phyloP scores from a whole-genome alignment of 2,113 vertebrate species.

The Vicugna pacos region DNA sequence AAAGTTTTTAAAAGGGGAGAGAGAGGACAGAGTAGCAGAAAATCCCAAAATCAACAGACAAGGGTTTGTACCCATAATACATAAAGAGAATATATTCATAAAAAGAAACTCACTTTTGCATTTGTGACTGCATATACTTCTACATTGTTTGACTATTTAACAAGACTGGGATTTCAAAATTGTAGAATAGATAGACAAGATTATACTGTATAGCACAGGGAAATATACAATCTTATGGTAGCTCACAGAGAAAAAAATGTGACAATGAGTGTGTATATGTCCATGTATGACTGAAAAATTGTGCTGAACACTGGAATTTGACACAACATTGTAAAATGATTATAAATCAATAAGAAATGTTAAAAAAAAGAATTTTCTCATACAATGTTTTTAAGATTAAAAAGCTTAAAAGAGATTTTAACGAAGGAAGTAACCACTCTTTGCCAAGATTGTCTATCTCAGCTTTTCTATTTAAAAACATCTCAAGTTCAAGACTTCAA shows the following conservation, averaged over 20 bases:
- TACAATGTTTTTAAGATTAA: background rate
- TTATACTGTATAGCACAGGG: no score
- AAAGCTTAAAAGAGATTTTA: background rate
- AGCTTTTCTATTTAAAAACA: conserved; percentile 11
- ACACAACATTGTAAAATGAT: no score
- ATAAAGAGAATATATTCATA: background rate
- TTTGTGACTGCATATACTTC: background rate
- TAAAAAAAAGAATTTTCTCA: background rate
- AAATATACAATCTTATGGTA: no score
- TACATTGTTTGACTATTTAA: background rate
- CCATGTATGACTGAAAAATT: no score
- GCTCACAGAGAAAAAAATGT: no score
- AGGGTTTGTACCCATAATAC: background rate
- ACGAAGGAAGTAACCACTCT: background rate
- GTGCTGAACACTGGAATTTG: no score
- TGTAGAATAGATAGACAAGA: no score
- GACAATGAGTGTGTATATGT: no score
- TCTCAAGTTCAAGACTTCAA: background rate
- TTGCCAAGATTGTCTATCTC: background rate
- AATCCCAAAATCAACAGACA: background rate
- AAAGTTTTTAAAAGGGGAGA: background rate
- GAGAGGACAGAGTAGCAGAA: background rate
- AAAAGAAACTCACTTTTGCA: background rate
- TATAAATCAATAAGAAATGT: no score
- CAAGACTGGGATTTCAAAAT: background rate